These are phyloP conservation scores for Hypercompe scribonia DNA, from an alignment of 2,888 invertebrate species.

Conservation along the genomic window DNA sequence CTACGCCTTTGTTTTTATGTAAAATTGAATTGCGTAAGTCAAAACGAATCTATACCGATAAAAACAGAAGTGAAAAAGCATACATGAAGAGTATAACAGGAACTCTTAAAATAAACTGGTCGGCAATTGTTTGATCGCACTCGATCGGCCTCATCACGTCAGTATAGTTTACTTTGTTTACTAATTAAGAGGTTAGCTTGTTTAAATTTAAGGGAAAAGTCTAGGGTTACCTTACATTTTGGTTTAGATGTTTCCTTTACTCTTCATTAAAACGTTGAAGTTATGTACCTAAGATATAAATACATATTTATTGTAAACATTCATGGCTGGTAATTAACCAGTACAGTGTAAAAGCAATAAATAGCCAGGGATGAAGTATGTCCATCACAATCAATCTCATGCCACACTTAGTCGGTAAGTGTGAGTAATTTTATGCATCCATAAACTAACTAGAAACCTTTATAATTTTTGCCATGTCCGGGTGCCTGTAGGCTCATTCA, in stretches of 20 bases:
- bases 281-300: too few species aligned
- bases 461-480: background rate
- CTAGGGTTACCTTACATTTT: constrained; percentile 15
- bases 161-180: constrained; percentile 65
- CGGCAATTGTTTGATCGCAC: constrained; percentile 71
- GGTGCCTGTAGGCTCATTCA: background rate
- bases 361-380: background rate
- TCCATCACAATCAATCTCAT: background rate
- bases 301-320: background rate
- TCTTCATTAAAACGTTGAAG: too few species aligned
- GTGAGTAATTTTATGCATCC: background rate
- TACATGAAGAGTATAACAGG: constrained; percentile 54
- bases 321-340: background rate
- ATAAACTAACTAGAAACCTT: background rate
- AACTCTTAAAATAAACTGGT: constrained; percentile 66
- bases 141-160: constrained; percentile 78
- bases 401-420: background rate
- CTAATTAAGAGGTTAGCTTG: constrained; percentile 64
- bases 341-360: background rate
- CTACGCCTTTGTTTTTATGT: constrained; percentile 33
- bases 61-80: constrained; percentile 38
- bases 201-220: constrained; percentile 29
- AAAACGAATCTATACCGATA: constrained; percentile 25
- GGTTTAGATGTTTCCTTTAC: too few species aligned
- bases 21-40: constrained; percentile 18